Conservation (phyloP, 2,797 vertebrate species). For the Valencia hispanica region DNA sequence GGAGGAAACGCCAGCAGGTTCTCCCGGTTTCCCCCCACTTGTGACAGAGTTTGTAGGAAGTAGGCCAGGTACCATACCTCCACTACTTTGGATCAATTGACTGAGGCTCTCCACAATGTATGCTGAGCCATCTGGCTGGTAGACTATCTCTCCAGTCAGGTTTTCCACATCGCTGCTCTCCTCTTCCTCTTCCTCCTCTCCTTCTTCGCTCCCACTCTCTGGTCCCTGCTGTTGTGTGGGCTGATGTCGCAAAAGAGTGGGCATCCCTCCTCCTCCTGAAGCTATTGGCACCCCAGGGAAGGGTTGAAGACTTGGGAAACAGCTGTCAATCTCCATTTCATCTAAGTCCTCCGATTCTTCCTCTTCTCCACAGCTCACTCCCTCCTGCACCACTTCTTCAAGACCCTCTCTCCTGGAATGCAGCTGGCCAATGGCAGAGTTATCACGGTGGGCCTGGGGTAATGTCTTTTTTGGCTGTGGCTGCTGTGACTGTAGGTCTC, state of each 20-base stretch:
- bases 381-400: conserved; percentile 84
- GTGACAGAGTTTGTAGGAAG: conserved; percentile 91
- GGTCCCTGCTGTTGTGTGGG: conserved; percentile 76
- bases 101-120: conserved; percentile 99
- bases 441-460: conserved; percentile 68
- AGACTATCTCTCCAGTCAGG: conserved; percentile 96
- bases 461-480: conserved; percentile 75
- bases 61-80: conserved; percentile 76
- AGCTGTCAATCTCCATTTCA: conserved; percentile 96
- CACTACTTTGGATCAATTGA: conserved; percentile 96
- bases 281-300: conserved; percentile 83
- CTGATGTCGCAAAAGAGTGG: conserved; percentile 82
- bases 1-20: conserved; percentile 87
- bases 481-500: conserved; percentile 77
- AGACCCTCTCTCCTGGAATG: conserved; percentile 82
- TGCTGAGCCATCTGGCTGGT: conserved; percentile 98
- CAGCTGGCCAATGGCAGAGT: conserved; percentile 72
- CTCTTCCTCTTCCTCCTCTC: conserved; percentile 91
- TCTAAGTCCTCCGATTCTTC: conserved; percentile 91
- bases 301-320: conserved; percentile 88
- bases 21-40: conserved; percentile 83
- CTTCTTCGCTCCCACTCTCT: conserved; percentile 94
- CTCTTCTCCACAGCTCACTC: conserved; percentile 85
- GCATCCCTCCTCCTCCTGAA: conserved; percentile 83
- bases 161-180: conserved; percentile 97